These are phyloP conservation scores for Deroplatys truncata DNA, from an alignment of 2,888 invertebrate species.

Conservation along the genomic window DNA sequence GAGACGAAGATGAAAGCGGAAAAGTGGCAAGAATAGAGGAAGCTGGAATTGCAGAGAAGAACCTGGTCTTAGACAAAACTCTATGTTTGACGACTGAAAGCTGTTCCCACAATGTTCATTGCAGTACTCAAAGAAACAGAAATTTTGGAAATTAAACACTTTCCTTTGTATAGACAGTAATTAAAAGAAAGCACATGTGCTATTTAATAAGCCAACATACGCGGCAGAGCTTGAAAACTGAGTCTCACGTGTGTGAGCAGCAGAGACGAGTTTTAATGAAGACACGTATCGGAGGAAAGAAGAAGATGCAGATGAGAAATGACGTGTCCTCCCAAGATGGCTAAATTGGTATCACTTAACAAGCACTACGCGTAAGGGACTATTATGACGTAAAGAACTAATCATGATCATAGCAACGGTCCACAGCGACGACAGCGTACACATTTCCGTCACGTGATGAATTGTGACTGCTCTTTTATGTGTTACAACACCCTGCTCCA, in stretches of 20 bases:
- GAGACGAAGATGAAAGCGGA: too few relatives aligned
- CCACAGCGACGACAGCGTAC: not conserved
- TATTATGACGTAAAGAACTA: not conserved
- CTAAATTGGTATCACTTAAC: not conserved
- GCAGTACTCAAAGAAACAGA: too few relatives aligned
- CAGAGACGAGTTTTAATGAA: not conserved
- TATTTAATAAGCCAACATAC: not conserved
- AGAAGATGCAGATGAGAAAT: not conserved
- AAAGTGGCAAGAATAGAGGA: too few relatives aligned
- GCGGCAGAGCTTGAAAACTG: not conserved
- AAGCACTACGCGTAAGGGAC: not conserved
- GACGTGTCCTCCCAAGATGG: not conserved
- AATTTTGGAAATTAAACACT: too few relatives aligned
- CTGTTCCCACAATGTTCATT: too few relatives aligned
- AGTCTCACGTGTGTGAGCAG: not conserved
- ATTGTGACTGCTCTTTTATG: not conserved
- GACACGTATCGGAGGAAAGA: not conserved
- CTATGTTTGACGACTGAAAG: too few relatives aligned
- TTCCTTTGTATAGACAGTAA: too few relatives aligned
- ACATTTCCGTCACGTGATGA: not conserved
- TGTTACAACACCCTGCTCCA: not conserved
- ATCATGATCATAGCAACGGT: not conserved
- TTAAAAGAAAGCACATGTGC: too few relatives aligned
- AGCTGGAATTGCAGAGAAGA: too few relatives aligned
- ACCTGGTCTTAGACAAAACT: too few relatives aligned